Conservation (phyloP, 1,140 invertebrate genomes). For the Vanessa tameamea region DNA sequence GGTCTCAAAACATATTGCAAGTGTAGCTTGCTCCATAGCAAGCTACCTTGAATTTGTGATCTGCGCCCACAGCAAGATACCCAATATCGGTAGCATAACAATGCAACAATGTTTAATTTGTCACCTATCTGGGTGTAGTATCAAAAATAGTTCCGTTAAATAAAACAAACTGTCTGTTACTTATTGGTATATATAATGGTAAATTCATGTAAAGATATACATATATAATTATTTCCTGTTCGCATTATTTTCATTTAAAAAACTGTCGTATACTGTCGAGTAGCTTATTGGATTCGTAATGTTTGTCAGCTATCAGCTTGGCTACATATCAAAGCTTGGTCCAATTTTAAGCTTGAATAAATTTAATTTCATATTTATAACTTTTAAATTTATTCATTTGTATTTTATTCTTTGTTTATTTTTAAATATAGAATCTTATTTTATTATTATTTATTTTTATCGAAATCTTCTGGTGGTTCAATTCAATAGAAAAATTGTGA, state of each 20-base stretch:
- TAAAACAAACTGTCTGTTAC: too few relatives aligned
- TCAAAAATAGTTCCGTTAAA: too few relatives aligned
- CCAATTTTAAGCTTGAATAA: conserved; percentile 26
- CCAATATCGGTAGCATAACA: too few relatives aligned
- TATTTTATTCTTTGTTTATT: neutral
- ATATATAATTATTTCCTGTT: neutral
- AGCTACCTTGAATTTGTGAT: too few relatives aligned
- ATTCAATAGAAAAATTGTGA: too few relatives aligned
- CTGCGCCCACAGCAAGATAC: too few relatives aligned
- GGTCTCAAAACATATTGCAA: too few relatives aligned
- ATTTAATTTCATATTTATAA: conserved; percentile 7
- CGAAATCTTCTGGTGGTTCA: too few relatives aligned
- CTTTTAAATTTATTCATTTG: neutral
- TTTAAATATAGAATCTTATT: neutral
- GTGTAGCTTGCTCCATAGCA: too few relatives aligned
- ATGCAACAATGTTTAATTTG: too few relatives aligned
- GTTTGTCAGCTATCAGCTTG: conserved; percentile 56
- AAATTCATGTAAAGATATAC: neutral
- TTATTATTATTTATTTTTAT: neutral
- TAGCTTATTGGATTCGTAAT: conserved; percentile 65
- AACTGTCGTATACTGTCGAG: conserved; percentile 35
- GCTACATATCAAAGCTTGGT: conserved; percentile 42
- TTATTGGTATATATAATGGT: neutral
- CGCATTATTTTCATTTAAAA: conserved; percentile 25
- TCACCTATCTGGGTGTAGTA: too few relatives aligned